phyloP scores from a whole-genome alignment of 2,888 invertebrate genomes.

The Cybosia mesomella region DNA sequence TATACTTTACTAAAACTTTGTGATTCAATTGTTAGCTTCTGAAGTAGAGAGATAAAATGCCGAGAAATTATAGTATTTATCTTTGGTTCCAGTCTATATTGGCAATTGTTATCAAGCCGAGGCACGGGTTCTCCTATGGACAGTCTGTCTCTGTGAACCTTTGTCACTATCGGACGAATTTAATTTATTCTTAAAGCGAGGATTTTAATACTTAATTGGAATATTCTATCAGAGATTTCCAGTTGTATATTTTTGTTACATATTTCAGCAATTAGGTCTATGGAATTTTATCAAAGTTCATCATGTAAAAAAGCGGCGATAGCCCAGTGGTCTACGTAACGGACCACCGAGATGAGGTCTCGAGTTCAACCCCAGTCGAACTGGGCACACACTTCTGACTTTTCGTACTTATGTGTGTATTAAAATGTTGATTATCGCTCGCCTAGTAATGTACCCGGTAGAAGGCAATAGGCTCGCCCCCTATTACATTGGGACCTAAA shows the following conservation, averaged over 20 bases:
- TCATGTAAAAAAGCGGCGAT: too few species aligned
- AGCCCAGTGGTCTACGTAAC: too few species aligned
- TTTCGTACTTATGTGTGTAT: too few species aligned
- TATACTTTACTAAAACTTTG: not conserved
- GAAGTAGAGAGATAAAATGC: conserved; percentile 14
- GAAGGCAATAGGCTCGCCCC: too few species aligned
- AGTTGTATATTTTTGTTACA: not conserved
- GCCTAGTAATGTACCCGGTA: too few species aligned
- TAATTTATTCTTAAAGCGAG: conserved; percentile 7
- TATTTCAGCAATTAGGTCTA: not conserved
- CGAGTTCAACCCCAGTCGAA: too few species aligned
- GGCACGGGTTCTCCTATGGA: conserved; percentile 8
- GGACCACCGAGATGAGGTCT: too few species aligned
- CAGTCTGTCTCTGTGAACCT: conserved; percentile 10
- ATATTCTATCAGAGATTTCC: not conserved
- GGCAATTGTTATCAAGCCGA: conserved; percentile 20
- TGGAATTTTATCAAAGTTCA: too few species aligned
- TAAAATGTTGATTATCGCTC: too few species aligned
- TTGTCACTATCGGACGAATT: conserved; percentile 13
- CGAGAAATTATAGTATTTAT: conserved; percentile 29
- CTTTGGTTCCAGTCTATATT: conserved; percentile 20
- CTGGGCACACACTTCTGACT: too few species aligned
- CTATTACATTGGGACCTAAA: too few species aligned
- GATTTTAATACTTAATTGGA: not conserved
- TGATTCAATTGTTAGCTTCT: conserved; percentile 12